Percentiles rank a stretch among this genome's conserved stretches.
These are phyloP conservation scores for Norana najaformis DNA, from an alignment of 2,888 invertebrate species.

Conservation along the genomic window DNA sequence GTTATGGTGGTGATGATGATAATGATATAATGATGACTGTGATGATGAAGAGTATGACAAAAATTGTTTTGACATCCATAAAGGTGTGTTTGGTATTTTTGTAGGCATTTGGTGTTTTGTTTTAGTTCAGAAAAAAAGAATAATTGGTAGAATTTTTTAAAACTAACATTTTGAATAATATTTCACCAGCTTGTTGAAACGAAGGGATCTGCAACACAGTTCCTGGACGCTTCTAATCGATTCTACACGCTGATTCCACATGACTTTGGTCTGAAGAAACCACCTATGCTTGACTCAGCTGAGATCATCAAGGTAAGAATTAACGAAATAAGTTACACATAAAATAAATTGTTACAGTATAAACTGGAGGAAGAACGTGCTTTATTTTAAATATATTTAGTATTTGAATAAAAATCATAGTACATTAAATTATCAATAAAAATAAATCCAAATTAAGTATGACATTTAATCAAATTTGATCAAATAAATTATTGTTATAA, in stretches of 20 bases:
- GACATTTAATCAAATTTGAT: too few relatives aligned
- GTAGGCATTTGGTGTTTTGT: not conserved
- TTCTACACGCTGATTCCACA: slow-evolving; percentile 96
- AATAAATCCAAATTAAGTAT: too few relatives aligned
- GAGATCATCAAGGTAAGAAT: slow-evolving; percentile 70
- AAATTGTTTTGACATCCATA: too few relatives aligned
- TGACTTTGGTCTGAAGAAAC: slow-evolving; percentile 82
- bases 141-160: not conserved
- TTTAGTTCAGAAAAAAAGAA: not conserved
- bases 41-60: too few relatives aligned
- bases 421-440: too few relatives aligned
- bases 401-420: too few relatives aligned
- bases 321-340: not conserved
- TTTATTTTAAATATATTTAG: too few relatives aligned
- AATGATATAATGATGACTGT: too few relatives aligned
- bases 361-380: too few relatives aligned
- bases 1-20: too few relatives aligned
- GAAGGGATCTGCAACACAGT: slow-evolving; percentile 63
- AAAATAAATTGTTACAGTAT: not conserved
- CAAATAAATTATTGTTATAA: too few relatives aligned
- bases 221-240: slow-evolving; percentile 85
- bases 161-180: not conserved
- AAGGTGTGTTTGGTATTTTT: not conserved
- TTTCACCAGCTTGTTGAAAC: slow-evolving; percentile 54
- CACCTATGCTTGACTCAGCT: slow-evolving; percentile 77